Conservation (phyloP, 2,113 vertebrate species). For the Osmerus mordax region DNA sequence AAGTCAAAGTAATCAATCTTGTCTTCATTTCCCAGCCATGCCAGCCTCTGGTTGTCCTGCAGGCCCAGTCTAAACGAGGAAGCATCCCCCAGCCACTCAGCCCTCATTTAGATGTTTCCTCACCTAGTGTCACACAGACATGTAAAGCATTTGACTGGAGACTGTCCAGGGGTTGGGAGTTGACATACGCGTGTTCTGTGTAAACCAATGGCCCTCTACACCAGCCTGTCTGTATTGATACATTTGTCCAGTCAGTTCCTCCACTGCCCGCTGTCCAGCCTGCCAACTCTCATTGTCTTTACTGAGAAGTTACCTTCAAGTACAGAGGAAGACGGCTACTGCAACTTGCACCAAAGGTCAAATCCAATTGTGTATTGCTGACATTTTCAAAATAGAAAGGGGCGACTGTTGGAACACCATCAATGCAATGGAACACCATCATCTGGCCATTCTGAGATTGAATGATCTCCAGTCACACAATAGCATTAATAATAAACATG, state of each 20-base stretch:
- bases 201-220: conserved; percentile 52
- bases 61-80: conserved; percentile 48
- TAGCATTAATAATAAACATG: neutral
- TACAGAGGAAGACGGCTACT: neutral
- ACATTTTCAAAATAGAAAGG: conserved; percentile 27
- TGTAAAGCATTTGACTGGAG: conserved; percentile 16
- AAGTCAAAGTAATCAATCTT: conserved; percentile 61
- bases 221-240: conserved; percentile 57
- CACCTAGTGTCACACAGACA: conserved; percentile 10
- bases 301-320: conserved; percentile 12
- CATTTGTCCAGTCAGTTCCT: conserved; percentile 1
- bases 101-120: conserved; percentile 24
- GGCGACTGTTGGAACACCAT: conserved; percentile 12
- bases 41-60: conserved; percentile 27
- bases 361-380: conserved; percentile 15
- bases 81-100: conserved; percentile 21
- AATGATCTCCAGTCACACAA: no score
- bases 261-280: conserved; percentile 37
- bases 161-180: conserved; percentile 42
- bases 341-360: conserved; percentile 51
- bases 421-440: neutral
- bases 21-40: conserved; percentile 55
- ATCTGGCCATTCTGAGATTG: no score
- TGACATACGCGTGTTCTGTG: conserved; percentile 38
- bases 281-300: conserved; percentile 38